phyloP scores from a whole-genome alignment of 2,797 vertebrate genomes.

The Sebastes hubbsi region DNA sequence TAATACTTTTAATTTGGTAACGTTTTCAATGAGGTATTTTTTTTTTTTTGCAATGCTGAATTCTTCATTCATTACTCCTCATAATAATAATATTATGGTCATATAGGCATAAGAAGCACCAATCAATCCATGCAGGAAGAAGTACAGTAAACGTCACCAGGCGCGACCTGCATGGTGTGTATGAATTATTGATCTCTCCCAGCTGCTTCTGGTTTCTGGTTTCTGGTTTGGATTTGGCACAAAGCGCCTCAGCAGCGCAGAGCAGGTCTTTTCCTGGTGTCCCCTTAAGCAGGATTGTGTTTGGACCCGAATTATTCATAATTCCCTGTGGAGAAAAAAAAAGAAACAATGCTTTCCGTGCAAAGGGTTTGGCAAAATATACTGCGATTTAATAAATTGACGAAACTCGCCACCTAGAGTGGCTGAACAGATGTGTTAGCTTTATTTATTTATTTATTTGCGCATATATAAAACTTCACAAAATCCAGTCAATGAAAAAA shows the following conservation, averaged over 20 bases:
- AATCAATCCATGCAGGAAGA: background rate
- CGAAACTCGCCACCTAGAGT: constrained; percentile 55
- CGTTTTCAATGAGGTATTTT: background rate
- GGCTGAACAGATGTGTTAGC: constrained; percentile 15
- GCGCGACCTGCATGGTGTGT: constrained; percentile 8
- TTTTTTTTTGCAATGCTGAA: too few species aligned
- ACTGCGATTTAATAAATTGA: constrained; percentile 83
- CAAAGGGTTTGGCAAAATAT: constrained; percentile 53
- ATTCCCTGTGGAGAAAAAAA: background rate
- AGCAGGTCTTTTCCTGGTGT: constrained; percentile 44
- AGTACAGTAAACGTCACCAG: background rate
- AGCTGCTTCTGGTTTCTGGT: constrained; percentile 74
- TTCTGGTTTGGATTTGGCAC: constrained; percentile 51
- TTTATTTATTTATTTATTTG: too few species aligned
- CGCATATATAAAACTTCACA: too few species aligned
- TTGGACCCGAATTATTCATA: constrained; percentile 67
- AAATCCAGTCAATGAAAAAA: too few species aligned
- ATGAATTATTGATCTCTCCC: constrained; percentile 77
- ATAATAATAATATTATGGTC: background rate
- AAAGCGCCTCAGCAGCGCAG: constrained; percentile 20
- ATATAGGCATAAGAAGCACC: background rate
- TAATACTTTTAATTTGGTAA: background rate
- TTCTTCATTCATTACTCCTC: background rate
- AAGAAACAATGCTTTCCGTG: constrained; percentile 65
- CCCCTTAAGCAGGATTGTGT: constrained; percentile 64